phyloP scores from a whole-genome alignment of 2,888 invertebrate genomes.

The Rambutsinella grinnellia region DNA sequence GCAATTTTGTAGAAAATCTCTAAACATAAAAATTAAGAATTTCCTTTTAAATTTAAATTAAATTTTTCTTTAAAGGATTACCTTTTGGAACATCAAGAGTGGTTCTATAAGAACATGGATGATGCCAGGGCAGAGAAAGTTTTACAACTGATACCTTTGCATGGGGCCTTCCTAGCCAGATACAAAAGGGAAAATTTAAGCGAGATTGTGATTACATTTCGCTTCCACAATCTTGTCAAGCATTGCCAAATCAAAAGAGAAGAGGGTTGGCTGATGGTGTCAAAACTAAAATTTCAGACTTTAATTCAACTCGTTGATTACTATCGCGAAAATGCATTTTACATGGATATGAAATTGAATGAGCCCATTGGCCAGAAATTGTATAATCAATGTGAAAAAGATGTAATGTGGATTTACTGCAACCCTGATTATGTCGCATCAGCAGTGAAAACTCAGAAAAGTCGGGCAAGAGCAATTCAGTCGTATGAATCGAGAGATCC shows the following conservation, averaged over 20 bases:
- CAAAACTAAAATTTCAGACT: slow-evolving; percentile 7
- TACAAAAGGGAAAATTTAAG: slow-evolving; percentile 20
- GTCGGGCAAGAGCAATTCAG: slow-evolving; percentile 18
- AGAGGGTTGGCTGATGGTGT: slow-evolving; percentile 14
- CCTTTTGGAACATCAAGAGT: slow-evolving; percentile 25
- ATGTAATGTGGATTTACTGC: no score
- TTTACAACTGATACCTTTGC: slow-evolving; percentile 44
- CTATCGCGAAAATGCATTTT: slow-evolving; percentile 13
- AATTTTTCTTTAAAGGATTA: slow-evolving; percentile 24
- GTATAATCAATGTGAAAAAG: slow-evolving; percentile 3
- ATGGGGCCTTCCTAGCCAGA: slow-evolving; percentile 58
- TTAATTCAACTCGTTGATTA: slow-evolving; percentile 10
- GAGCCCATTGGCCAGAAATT: slow-evolving; percentile 16
- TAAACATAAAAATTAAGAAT: background rate
- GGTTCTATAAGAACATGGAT: slow-evolving; percentile 55
- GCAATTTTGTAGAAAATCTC: background rate
- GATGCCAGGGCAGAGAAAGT: slow-evolving; percentile 47
- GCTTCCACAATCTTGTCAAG: slow-evolving; percentile 15
- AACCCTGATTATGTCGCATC: slow-evolving; percentile 24
- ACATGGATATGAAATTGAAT: slow-evolving; percentile 13
- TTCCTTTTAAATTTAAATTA: no score
- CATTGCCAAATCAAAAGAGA: slow-evolving; percentile 22
- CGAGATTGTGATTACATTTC: slow-evolving; percentile 49
- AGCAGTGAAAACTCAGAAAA: slow-evolving; percentile 28
- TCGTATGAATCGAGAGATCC: slow-evolving; percentile 11